Percentiles rank a stretch among this genome's conserved stretches.
phyloP scores from a whole-genome alignment of 2,797 vertebrate species.

The Columba guinea region DNA sequence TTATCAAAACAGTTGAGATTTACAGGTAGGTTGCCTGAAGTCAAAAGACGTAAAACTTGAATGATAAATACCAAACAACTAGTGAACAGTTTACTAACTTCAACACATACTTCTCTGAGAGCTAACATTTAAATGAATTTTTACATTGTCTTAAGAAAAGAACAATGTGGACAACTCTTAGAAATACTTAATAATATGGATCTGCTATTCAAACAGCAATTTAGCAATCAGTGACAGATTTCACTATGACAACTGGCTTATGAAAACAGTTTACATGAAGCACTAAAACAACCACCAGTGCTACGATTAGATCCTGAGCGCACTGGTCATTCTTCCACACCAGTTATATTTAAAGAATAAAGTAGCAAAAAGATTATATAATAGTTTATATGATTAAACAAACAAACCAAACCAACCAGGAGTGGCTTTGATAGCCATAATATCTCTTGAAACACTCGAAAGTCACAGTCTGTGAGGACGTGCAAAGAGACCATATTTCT shows the following conservation, averaged over 20 bases:
- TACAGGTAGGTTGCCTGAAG: background rate
- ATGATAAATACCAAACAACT: background rate
- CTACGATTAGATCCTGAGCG: background rate
- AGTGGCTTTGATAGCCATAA: background rate
- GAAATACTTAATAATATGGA: background rate
- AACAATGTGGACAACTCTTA: background rate
- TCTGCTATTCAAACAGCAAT: background rate
- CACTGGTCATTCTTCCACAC: background rate
- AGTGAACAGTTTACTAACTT: background rate
- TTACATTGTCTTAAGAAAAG: background rate
- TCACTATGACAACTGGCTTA: background rate
- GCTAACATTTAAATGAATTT: background rate
- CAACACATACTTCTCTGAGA: background rate
- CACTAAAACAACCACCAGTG: background rate
- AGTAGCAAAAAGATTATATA: background rate
- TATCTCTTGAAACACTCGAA: background rate
- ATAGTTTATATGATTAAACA: background rate
- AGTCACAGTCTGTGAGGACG: background rate
- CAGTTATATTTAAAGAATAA: background rate
- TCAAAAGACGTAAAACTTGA: background rate
- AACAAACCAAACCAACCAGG: background rate
- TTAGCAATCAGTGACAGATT: background rate
- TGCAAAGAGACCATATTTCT: background rate
- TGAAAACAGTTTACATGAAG: background rate
- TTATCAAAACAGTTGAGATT: background rate